These are phyloP conservation scores for Cheilosia impressa DNA, from an alignment of 2,888 invertebrate species.

Conservation along the genomic window DNA sequence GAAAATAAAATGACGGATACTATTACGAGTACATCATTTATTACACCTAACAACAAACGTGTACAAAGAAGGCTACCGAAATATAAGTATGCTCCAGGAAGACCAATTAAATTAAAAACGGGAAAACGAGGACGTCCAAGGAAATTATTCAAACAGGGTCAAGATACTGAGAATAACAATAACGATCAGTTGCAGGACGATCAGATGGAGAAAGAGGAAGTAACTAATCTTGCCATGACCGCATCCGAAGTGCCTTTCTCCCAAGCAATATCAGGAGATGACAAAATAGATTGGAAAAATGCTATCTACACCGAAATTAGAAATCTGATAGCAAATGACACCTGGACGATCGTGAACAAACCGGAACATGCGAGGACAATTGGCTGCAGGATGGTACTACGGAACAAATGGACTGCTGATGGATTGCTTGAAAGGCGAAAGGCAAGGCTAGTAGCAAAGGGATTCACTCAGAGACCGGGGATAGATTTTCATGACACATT, in stretches of 20 bases:
- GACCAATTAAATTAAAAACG: conserved; percentile 13
- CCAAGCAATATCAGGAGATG: conserved; percentile 9
- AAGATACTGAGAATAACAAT: neutral
- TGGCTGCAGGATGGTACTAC: conserved; percentile 77
- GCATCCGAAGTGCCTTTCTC: conserved; percentile 20
- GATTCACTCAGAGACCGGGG: conserved; percentile 78
- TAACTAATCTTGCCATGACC: conserved; percentile 20
- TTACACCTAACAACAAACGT: neutral
- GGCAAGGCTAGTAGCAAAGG: conserved; percentile 72
- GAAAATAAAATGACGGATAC: neutral
- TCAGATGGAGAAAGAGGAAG: neutral
- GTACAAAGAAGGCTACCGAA: neutral
- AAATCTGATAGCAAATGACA: conserved; percentile 61
- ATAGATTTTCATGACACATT: conserved; percentile 78
- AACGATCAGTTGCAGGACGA: neutral
- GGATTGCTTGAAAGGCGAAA: conserved; percentile 77
- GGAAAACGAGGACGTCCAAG: conserved; percentile 33
- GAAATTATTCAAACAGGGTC: neutral
- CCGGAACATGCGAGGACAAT: conserved; percentile 75
- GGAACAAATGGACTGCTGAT: conserved; percentile 76
- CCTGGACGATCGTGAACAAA: conserved; percentile 75
- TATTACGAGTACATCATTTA: neutral
- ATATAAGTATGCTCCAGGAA: conserved; percentile 9
- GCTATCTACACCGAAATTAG: conserved; percentile 15
- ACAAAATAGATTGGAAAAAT: conserved; percentile 29